A percentile compares a stretch with the other conserved stretches of the same genome.
These are phyloP conservation scores for Maconellicoccus hirsutus DNA, from an alignment of 1,140 invertebrate genomes.

Conservation along the genomic window DNA sequence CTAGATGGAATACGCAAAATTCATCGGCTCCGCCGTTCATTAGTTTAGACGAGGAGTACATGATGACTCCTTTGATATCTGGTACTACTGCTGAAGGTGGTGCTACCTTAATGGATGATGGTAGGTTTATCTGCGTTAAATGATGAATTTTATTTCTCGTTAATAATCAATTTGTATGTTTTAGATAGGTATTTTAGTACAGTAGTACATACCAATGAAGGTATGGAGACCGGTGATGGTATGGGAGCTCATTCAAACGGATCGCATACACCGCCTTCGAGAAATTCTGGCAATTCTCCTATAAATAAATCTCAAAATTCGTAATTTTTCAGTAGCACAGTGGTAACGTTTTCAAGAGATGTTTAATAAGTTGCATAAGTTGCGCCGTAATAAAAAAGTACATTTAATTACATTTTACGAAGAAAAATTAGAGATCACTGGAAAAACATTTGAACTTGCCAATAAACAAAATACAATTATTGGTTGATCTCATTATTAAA, in stretches of 20 bases:
- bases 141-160: not conserved
- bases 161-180: constrained; percentile 16
- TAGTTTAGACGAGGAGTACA: constrained; percentile 84
- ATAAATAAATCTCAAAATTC: not conserved
- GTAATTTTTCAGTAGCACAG: not conserved
- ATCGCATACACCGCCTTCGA: not conserved
- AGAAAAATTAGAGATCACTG: not conserved
- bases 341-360: too few relatives aligned
- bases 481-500: not conserved
- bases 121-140: constrained; percentile 24
- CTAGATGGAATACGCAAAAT: constrained; percentile 58
- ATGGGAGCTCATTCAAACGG: not conserved
- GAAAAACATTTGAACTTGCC: not conserved
- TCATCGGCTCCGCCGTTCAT: constrained; percentile 50
- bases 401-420: not conserved
- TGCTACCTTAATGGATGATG: constrained; percentile 32
- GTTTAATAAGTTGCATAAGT: not conserved
- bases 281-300: not conserved
- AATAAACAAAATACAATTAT: not conserved
- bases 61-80: constrained; percentile 63
- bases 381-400: not conserved
- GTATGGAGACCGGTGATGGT: constrained; percentile 27
- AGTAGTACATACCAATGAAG: constrained; percentile 32
- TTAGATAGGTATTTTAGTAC: constrained; percentile 34
- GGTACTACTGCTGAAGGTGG: constrained; percentile 28